A percentile compares a stretch with the other conserved stretches of the same genome.
Evolutionary conservation across 2,888 invertebrate species (phyloP).

Genomic region (Hemaris fuciformis): DNA sequence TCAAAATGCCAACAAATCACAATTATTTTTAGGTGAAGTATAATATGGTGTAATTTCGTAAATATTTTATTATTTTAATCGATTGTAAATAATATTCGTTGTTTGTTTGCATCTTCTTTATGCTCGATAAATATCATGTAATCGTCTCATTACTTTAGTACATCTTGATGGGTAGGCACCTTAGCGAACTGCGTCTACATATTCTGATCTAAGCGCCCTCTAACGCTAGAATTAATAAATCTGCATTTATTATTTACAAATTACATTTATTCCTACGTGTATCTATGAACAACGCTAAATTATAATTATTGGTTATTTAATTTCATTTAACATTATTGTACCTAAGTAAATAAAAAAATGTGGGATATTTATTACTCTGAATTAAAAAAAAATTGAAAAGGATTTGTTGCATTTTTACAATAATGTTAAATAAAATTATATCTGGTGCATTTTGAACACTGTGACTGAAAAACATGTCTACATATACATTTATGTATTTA

Average conservation of each 20-base stretch:
- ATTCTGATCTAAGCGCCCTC: slow-evolving; percentile 33
- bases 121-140: background rate
- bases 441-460: slow-evolving; percentile 32
- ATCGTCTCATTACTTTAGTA: background rate
- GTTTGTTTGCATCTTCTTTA: background rate
- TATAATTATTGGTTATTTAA: slow-evolving; percentile 11
- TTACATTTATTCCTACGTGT: slow-evolving; percentile 26
- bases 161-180: slow-evolving; percentile 16
- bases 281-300: slow-evolving; percentile 24
- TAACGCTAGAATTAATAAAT: slow-evolving; percentile 34
- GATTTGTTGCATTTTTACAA: background rate
- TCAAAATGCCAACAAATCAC: too few species aligned
- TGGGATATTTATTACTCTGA: too few species aligned
- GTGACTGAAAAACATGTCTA: slow-evolving; percentile 30
- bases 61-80: background rate
- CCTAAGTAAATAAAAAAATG: too few species aligned
- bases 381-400: too few species aligned
- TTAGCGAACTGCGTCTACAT: slow-evolving; percentile 19
- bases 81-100: background rate
- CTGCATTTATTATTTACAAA: slow-evolving; percentile 39
- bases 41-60: background rate
- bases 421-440: background rate
- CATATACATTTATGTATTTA: slow-evolving; percentile 19
- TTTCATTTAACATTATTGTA: slow-evolving; percentile 23
- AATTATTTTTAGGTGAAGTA: too few species aligned